phyloP scores from a whole-genome alignment of 2,113 vertebrate genomes.

The Cisticola juncidis region DNA sequence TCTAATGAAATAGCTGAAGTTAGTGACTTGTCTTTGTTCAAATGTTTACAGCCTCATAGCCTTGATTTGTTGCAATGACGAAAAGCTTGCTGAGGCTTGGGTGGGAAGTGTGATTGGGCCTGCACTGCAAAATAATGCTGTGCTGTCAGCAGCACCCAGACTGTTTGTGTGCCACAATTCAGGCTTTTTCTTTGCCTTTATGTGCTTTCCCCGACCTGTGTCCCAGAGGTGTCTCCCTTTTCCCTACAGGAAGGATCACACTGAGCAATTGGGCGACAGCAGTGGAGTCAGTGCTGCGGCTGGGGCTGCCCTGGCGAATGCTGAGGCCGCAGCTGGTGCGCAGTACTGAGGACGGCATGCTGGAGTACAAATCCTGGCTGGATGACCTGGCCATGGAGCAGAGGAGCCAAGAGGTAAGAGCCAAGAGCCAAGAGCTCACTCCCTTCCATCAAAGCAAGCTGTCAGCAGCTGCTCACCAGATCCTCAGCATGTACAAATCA shows the following conservation, averaged over 20 bases:
- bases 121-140: not conserved
- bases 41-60: not conserved
- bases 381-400: constrained; percentile 66
- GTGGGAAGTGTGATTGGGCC: not conserved
- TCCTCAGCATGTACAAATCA: not conserved
- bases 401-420: constrained; percentile 67
- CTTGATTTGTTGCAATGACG: not conserved
- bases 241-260: constrained; percentile 62
- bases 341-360: not conserved
- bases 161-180: fast-evolving
- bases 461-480: not conserved
- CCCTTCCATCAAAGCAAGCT: not conserved
- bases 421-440: constrained; percentile 31
- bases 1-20: not conserved
- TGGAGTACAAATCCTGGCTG: constrained; percentile 78
- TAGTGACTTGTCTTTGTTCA: not conserved
- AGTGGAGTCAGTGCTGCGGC: constrained; percentile 79
- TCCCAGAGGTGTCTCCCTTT: not conserved
- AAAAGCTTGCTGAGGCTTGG: not conserved
- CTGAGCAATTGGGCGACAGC: constrained; percentile 84
- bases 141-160: not conserved
- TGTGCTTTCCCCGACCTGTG: fast-evolving
- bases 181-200: not conserved
- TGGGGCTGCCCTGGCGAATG: constrained; percentile 89
- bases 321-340: constrained; percentile 80